Percentiles rank a stretch among this genome's conserved stretches.
These are phyloP conservation scores for Megaceryle maxima DNA, from an alignment of 2,113 vertebrate species.

Conservation along the genomic window DNA sequence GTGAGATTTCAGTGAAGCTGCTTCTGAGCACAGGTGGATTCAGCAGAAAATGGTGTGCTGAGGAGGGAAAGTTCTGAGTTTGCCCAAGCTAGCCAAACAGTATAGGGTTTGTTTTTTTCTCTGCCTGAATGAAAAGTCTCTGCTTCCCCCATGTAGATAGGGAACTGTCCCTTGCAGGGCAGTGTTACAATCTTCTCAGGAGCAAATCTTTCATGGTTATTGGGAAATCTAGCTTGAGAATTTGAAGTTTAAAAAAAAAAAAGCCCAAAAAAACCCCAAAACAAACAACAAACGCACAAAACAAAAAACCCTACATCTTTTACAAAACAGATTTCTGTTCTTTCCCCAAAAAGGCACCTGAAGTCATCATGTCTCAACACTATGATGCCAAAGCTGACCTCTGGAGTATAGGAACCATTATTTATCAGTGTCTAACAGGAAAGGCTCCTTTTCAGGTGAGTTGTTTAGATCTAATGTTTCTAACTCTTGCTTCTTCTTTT, in stretches of 20 bases:
- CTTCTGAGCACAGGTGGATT: background rate
- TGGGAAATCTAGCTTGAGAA: background rate
- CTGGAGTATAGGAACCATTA: slow-evolving; percentile 97
- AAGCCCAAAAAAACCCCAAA: too few species aligned
- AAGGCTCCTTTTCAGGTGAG: slow-evolving; percentile 95
- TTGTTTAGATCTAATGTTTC: background rate
- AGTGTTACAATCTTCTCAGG: background rate
- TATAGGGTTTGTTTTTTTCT: background rate
- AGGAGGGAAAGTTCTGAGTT: background rate
- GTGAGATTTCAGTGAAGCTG: background rate
- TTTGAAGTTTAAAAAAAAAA: background rate
- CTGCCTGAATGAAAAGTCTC: background rate
- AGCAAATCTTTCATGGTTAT: background rate
- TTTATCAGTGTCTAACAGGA: slow-evolving; percentile 95
- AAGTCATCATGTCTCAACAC: slow-evolving; percentile 97
- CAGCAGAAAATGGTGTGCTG: background rate
- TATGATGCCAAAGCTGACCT: slow-evolving; percentile 97
- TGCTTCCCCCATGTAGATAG: background rate
- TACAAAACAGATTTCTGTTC: background rate
- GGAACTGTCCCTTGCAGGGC: background rate
- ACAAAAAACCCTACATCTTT: background rate
- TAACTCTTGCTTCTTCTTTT: background rate
- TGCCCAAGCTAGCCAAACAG: background rate
- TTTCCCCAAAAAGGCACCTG: slow-evolving; percentile 83
- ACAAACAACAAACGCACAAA: background rate